phyloP scores from a whole-genome alignment of 2,888 invertebrate species.

The Athalia cordata region DNA sequence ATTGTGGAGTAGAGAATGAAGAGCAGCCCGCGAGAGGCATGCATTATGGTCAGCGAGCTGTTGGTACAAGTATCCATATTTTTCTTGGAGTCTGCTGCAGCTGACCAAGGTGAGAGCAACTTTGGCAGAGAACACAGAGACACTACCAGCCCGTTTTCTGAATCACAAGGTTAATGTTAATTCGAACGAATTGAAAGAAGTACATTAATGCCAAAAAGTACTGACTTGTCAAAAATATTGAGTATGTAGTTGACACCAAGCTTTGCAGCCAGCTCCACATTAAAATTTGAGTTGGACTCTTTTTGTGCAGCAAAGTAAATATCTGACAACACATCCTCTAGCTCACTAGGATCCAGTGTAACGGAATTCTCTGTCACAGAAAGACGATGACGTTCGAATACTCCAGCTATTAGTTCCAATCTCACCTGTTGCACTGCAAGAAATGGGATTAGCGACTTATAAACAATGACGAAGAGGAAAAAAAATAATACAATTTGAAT shows the following conservation, averaged over 20 bases:
- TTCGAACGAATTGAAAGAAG: constrained; percentile 23
- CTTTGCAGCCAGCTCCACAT: constrained; percentile 80
- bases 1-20: constrained; percentile 79
- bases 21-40: constrained; percentile 80
- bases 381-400: constrained; percentile 83
- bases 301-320: constrained; percentile 85
- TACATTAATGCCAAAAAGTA: background rate
- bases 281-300: constrained; percentile 78
- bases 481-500: constrained; percentile 48
- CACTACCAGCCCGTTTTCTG: constrained; percentile 78
- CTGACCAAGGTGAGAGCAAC: constrained; percentile 81
- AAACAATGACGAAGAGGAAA: background rate
- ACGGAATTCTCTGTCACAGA: constrained; percentile 82
- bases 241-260: constrained; percentile 80
- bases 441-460: constrained; percentile 46
- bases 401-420: constrained; percentile 79
- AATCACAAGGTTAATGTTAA: constrained; percentile 54
- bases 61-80: constrained; percentile 81
- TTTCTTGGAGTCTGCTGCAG: constrained; percentile 79
- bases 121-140: constrained; percentile 82
- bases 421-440: constrained; percentile 75
- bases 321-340: constrained; percentile 84
- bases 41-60: constrained; percentile 86
- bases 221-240: constrained; percentile 82
- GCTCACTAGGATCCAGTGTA: constrained; percentile 80